Conservation (phyloP, 1,140 invertebrate species). For the Lepidostoma basale region DNA sequence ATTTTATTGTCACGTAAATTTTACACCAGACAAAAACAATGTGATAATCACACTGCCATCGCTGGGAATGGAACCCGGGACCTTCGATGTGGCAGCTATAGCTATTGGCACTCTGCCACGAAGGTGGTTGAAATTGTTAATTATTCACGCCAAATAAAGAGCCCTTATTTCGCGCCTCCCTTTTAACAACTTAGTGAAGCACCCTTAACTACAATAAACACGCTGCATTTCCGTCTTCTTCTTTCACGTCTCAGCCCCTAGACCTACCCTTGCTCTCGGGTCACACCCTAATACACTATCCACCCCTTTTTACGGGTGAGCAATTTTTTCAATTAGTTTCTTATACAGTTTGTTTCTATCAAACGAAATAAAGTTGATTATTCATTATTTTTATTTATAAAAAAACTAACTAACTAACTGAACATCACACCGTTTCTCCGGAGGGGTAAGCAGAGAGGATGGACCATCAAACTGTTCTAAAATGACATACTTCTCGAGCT, state of each 20-base stretch:
- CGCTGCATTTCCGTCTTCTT: neutral
- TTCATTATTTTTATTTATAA: neutral
- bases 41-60: neutral
- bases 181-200: neutral
- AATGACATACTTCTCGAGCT: no score
- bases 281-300: no score
- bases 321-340: constrained; percentile 16
- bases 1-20: no score
- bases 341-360: neutral
- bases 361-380: neutral
- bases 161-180: no score
- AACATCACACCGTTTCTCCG: neutral
- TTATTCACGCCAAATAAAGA: neutral
- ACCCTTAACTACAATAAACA: neutral
- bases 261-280: no score
- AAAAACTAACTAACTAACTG: neutral
- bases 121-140: neutral
- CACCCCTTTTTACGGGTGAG: constrained; percentile 5
- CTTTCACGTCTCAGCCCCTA: neutral
- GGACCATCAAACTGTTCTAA: no score
- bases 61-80: neutral
- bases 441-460: neutral
- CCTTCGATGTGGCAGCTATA: neutral
- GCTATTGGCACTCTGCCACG: neutral
- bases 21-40: no score